Evolutionary conservation across 2,113 vertebrate species (phyloP), one percentile per base, ranked within the genome.

Genomic region (Sciurus niger): DNA sequence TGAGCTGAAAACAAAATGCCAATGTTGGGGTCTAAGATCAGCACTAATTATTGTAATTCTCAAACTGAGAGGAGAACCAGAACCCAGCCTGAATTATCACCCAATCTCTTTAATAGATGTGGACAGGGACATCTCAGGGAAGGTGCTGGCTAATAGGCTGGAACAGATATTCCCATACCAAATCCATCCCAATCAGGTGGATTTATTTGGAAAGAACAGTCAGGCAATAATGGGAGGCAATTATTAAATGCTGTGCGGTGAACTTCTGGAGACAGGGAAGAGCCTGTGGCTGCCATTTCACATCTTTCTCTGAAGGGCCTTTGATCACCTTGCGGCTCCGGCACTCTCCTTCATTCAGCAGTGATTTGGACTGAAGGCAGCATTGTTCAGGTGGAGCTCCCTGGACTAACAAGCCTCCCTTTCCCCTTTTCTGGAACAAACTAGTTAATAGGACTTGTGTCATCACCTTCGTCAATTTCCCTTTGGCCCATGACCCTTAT

Each of bases 131-230:
- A 97, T 98, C 97, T 98, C 98, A 97, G 96, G 97, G 98, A 99
- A 98, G 98, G 92, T 98, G 96, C 97, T 98, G 96, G 96, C 98
- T 98, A 98, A 98, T 98, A 98, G 98, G 96, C 97, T 98, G 97
- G 98, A 98, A 98, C 98, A 84, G 94, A 88, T 98, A 98, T 98
- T 98, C 98, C 97, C 98, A 97, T 95, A 95, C 83, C 96, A 94
- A 98, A 98, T 98, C 98, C 96, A 98, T 98, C 98, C 98, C 97
- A 97, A 97, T 98, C 97, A 98, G 97, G 85, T 97, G 97, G 97
- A 98, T 98, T 98, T 98, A 98, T 98, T 98, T 98, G 98, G 96
- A 98, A 98, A 96, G 96, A 96, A 89, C 95, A 98, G 97, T 97
- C 97, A 97, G 76, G 92, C 88, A 92, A 96, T 94, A 92, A 95